Percentiles rank a stretch among this genome's conserved stretches.
Evolutionary conservation across 2,888 invertebrate species (phyloP).

Genomic region (Meteorus cinctellus): DNA sequence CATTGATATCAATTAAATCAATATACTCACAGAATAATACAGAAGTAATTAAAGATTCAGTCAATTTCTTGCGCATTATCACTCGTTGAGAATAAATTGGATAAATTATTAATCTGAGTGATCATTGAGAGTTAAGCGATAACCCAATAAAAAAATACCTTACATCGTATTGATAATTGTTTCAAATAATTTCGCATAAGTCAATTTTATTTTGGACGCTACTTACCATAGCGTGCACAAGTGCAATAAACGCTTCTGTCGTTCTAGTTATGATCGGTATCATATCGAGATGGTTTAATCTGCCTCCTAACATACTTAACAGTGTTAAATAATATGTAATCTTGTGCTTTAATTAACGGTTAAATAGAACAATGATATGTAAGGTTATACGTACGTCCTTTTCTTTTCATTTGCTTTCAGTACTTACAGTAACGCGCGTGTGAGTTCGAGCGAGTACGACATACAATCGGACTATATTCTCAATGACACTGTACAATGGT

Average conservation of each 20-base stretch:
- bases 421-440: constrained; percentile 73
- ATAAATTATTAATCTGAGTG: neutral
- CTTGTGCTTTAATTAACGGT: constrained; percentile 66
- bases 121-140: constrained; percentile 9
- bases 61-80: constrained; percentile 12
- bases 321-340: constrained; percentile 53
- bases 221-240: constrained; percentile 56
- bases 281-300: constrained; percentile 25
- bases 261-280: constrained; percentile 33
- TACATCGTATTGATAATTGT: neutral
- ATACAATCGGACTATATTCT: constrained; percentile 72
- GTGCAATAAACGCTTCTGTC: constrained; percentile 42
- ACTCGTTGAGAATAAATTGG: neutral
- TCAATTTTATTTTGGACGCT: constrained; percentile 43
- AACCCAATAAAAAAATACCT: constrained; percentile 17
- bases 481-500: constrained; percentile 72
- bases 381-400: constrained; percentile 72
- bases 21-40: constrained; percentile 33
- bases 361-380: constrained; percentile 69
- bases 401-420: constrained; percentile 63
- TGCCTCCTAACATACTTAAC: constrained; percentile 34
- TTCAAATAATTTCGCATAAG: constrained; percentile 24
- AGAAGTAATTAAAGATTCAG: neutral
- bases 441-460: constrained; percentile 69
- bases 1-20: neutral